Evolutionary conservation across 2,113 vertebrate genomes (phyloP).

Genomic region (Sturnus vulgaris): DNA sequence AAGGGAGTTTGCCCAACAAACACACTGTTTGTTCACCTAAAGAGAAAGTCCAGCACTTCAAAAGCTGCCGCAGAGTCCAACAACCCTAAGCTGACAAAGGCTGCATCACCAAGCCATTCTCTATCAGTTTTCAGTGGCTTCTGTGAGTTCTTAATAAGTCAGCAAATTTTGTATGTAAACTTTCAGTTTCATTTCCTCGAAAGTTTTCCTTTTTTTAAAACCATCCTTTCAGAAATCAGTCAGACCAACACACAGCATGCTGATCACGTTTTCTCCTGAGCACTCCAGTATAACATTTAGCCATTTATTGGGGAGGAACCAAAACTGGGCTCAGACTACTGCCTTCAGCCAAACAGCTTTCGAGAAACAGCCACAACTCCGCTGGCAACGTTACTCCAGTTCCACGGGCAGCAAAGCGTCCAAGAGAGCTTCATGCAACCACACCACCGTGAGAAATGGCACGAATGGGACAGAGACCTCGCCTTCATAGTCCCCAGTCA

Average conservation of each 20-base stretch:
- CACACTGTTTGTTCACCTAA: background rate
- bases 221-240: background rate
- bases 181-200: background rate
- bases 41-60: background rate
- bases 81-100: background rate
- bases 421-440: background rate
- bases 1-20: background rate
- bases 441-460: rapidly evolving
- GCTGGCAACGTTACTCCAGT: background rate
- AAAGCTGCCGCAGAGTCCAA: background rate
- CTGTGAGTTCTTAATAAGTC: background rate
- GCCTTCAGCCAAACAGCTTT: background rate
- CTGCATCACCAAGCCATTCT: background rate
- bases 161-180: rapidly evolving
- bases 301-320: rapidly evolving
- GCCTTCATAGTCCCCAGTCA: no score
- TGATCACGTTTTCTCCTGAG: background rate
- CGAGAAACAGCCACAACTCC: background rate
- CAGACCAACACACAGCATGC: background rate
- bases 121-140: background rate
- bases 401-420: background rate
- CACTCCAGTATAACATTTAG: background rate
- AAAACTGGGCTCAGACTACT: background rate
- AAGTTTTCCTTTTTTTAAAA: background rate
- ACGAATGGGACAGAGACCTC: background rate